These are phyloP conservation scores for Ashinkailepas kermadecensis DNA, from an alignment of 2,888 invertebrate species.

Conservation along the genomic window DNA sequence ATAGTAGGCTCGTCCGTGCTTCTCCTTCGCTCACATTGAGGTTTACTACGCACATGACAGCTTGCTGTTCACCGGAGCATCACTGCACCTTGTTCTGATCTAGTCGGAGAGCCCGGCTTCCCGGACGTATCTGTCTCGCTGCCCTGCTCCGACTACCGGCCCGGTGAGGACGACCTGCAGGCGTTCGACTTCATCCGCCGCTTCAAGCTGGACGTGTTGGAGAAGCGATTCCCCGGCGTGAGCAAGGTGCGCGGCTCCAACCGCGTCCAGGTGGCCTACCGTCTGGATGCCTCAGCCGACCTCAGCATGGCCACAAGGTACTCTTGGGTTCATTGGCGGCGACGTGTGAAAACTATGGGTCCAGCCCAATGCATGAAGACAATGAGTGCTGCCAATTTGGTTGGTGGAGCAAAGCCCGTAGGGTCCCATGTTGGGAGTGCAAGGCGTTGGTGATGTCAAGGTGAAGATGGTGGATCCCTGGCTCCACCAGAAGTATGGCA, in stretches of 20 bases:
- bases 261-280: conserved; percentile 68
- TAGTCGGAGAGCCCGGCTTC: background rate
- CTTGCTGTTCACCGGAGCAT: no score
- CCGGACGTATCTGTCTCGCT: background rate
- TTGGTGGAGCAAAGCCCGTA: no score
- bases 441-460: no score
- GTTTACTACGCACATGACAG: no score
- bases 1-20: no score
- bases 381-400: no score
- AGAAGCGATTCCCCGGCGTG: conserved; percentile 47
- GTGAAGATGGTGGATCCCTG: no score
- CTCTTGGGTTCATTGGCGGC: conserved; percentile 29
- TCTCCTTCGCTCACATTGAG: no score
- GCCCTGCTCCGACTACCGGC: conserved; percentile 34
- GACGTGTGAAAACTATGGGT: no score
- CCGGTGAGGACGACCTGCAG: conserved; percentile 62
- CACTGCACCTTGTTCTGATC: background rate
- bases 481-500: no score
- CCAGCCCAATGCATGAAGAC: no score
- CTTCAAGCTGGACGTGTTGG: conserved; percentile 48
- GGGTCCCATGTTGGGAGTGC: no score
- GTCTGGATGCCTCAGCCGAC: conserved; percentile 63
- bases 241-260: conserved; percentile 65
- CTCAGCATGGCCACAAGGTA: conserved; percentile 65
- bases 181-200: conserved; percentile 74